A percentile compares a stretch with the other conserved stretches of the same genome.
Evolutionary conservation across 2,888 invertebrate species (phyloP).

Genomic region (Eupithecia vulgata): DNA sequence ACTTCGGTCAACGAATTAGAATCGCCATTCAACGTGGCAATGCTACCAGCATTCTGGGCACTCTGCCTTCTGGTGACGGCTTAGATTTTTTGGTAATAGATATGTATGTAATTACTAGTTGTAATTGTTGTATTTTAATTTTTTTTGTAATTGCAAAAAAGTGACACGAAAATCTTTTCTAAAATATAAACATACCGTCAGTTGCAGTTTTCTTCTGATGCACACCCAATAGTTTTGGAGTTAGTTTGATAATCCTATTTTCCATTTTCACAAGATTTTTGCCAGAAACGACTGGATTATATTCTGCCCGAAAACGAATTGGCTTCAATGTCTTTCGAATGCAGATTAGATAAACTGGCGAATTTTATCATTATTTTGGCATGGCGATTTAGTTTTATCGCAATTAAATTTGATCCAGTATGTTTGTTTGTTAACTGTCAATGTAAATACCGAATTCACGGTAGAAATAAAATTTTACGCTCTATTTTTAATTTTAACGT

Average conservation of each 20-base stretch:
- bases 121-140: too few species aligned
- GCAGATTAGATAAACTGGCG: constrained; percentile 66
- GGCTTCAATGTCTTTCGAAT: constrained; percentile 52
- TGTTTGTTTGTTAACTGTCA: neutral
- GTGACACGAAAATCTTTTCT: too few species aligned
- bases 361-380: constrained; percentile 55
- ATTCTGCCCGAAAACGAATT: constrained; percentile 58
- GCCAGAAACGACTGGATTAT: constrained; percentile 54
- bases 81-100: too few species aligned
- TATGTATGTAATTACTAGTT: too few species aligned
- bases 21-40: too few species aligned
- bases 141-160: too few species aligned
- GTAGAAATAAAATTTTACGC: too few species aligned
- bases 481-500: too few species aligned
- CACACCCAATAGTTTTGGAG: constrained; percentile 53
- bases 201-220: constrained; percentile 60
- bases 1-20: too few species aligned
- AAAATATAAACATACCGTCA: constrained; percentile 59
- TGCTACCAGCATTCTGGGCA: too few species aligned
- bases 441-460: neutral
- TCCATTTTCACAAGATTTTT: constrained; percentile 55
- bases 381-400: constrained; percentile 20
- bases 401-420: neutral
- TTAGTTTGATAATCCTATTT: constrained; percentile 58
- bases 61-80: too few species aligned